Percentiles rank a stretch among this genome's conserved stretches.
phyloP scores from a whole-genome alignment of 2,797 vertebrate genomes.

The Arctocebus calabarensis region DNA sequence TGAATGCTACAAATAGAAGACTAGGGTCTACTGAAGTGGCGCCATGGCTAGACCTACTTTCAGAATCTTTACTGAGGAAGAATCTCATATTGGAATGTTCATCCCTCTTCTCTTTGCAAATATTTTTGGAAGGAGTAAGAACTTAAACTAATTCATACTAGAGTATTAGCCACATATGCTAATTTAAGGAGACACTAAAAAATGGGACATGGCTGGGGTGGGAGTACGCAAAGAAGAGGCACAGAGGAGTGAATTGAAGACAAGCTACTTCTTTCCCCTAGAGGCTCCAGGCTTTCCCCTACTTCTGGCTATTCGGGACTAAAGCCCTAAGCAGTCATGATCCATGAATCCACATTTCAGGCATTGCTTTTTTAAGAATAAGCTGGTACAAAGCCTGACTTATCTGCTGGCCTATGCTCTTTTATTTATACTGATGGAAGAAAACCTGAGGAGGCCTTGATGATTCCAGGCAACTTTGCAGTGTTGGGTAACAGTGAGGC shows the following conservation, averaged over 20 bases:
- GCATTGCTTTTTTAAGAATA: not conserved
- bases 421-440: not conserved
- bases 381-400: not conserved
- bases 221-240: not conserved
- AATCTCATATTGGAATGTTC: not conserved
- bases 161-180: not conserved
- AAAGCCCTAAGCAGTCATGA: not conserved
- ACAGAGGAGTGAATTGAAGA: not conserved
- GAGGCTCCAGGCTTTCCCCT: not conserved
- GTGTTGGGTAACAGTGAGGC: not conserved
- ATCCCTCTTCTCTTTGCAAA: not conserved
- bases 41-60: not conserved
- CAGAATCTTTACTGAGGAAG: not conserved
- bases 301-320: not conserved
- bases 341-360: not conserved
- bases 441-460: not conserved
- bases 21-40: not conserved
- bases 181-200: not conserved
- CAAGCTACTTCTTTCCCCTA: not conserved
- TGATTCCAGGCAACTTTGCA: not conserved
- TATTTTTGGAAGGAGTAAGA: not conserved
- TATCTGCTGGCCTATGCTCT: not conserved
- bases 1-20: too few relatives aligned
- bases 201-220: not conserved
- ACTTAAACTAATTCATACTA: conserved; percentile 6